Evolutionary conservation across 2,888 invertebrate genomes (phyloP).

Genomic region (Drosophila recens): DNA sequence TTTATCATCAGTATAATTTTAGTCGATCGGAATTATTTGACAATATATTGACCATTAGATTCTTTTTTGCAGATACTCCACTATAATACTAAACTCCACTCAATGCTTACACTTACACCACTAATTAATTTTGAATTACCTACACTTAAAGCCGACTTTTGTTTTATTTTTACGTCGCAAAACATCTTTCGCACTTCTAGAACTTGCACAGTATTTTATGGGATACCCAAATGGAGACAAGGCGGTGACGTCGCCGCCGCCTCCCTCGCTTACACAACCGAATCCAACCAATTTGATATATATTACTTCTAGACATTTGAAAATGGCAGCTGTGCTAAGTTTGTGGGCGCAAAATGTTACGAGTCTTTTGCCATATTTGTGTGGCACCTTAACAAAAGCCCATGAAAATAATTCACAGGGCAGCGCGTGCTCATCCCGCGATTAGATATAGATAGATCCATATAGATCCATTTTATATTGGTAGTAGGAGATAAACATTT

Average conservation of each 20-base stretch:
- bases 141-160: neutral
- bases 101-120: no score
- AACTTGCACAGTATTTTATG: constrained; percentile 18
- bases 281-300: constrained; percentile 30
- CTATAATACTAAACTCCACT: no score
- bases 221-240: constrained; percentile 15
- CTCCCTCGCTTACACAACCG: constrained; percentile 56
- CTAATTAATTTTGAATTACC: neutral
- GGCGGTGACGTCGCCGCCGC: constrained; percentile 13
- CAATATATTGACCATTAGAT: no score
- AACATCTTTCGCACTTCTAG: constrained; percentile 6
- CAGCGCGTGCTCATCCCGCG: constrained; percentile 20
- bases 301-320: constrained; percentile 16
- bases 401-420: constrained; percentile 8
- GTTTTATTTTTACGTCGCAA: constrained; percentile 9
- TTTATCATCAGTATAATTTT: no score
- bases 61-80: no score
- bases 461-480: constrained; percentile 11
- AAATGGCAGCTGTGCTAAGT: constrained; percentile 27
- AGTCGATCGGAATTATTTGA: no score
- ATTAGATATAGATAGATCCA: neutral
- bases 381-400: constrained; percentile 5
- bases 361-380: constrained; percentile 45
- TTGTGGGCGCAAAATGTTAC: constrained; percentile 53
- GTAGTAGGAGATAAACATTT: constrained; percentile 22